Base-by-base conservation (phyloP, 2,888 invertebrate species). In the Apoda limacodes region DNA sequence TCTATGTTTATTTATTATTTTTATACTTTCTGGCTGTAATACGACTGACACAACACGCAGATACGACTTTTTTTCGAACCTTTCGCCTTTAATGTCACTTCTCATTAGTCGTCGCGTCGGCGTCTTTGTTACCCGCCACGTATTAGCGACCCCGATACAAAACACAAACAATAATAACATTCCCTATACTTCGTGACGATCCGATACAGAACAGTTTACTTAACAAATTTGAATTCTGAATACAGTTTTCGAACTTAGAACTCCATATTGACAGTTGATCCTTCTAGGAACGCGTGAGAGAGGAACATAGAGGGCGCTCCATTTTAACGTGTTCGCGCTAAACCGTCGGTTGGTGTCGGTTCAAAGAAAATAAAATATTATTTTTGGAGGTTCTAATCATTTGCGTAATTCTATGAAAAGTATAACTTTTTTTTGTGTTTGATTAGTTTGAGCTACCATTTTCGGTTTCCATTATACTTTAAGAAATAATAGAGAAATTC, bases 331-430 rank as follows among this genome's bases (percentile, higher is more conserved):
- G 44, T 46, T 49, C 47, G 50, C 52, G 67, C 60, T 65, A 67
- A 69, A 60, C 49, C 36, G 52, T 46, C 44, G 50, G 43, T 42
- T 38, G 39, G 34, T 40, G 43, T 42, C 19, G 28, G 40, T 34
- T 34, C 36, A 61, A 67, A 65, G 56, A 46, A 51, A 49, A 52
- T 47, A 45, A 52, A 60, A 60, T 61, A 60, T 68, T 60, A 50
- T 55, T 44, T 40, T 44, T 45, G 46, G 38, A 30, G 28, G 43
- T 37, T 61, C 69, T 74, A 71, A 74, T 64, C 43, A 50, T 43
- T 60, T 57, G 45, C 60, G 65, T 64, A 61, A 69, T 72, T 71
- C 70, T 55, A 37, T 49, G 58, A 68, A 72, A 67, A n/a, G n/a
- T n/a, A n/a, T n/a, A n/a, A n/a, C n/a, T n/a, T n/a, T n/a, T n/a